A percentile compares a stretch with the other conserved stretches of the same genome.
Conservation (phyloP, 2,797 vertebrate species). For the Mionectes olivaceus region DNA sequence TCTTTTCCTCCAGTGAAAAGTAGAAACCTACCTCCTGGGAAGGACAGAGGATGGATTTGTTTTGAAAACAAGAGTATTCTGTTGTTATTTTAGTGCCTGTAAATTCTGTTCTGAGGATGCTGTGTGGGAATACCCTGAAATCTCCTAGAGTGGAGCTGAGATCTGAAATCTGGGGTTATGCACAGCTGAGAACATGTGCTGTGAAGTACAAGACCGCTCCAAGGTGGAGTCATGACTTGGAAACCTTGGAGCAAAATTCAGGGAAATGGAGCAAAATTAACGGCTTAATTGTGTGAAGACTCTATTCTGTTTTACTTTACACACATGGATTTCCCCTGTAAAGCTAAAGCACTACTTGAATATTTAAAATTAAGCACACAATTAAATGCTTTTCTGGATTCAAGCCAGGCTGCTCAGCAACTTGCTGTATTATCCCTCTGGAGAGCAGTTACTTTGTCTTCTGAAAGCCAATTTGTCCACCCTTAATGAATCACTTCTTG, state of each 20-base stretch:
- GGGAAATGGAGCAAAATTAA: background rate
- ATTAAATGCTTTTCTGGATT: constrained; percentile 29
- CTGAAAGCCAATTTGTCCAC: constrained; percentile 47
- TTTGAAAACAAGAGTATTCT: background rate
- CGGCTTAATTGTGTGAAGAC: background rate
- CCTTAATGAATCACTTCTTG: constrained; percentile 43
- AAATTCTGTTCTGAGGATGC: background rate
- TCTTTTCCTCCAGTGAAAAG: background rate
- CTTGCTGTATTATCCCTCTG: constrained; percentile 6
- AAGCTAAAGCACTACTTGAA: background rate
- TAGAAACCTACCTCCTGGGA: background rate
- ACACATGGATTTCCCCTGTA: background rate
- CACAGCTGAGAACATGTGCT: background rate
- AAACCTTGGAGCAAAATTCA: background rate
- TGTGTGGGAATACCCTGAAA: background rate
- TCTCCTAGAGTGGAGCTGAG: background rate
- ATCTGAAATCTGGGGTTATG: background rate
- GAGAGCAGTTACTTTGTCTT: constrained; percentile 44
- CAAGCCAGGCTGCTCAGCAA: constrained; percentile 16
- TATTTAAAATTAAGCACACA: constrained; percentile 26
- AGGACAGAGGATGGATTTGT: background rate
- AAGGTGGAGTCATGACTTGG: background rate
- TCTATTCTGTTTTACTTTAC: background rate
- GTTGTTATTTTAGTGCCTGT: background rate
- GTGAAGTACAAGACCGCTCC: background rate